phyloP scores from a whole-genome alignment of 2,888 invertebrate genomes.

The Aproaerema taeniolella region DNA sequence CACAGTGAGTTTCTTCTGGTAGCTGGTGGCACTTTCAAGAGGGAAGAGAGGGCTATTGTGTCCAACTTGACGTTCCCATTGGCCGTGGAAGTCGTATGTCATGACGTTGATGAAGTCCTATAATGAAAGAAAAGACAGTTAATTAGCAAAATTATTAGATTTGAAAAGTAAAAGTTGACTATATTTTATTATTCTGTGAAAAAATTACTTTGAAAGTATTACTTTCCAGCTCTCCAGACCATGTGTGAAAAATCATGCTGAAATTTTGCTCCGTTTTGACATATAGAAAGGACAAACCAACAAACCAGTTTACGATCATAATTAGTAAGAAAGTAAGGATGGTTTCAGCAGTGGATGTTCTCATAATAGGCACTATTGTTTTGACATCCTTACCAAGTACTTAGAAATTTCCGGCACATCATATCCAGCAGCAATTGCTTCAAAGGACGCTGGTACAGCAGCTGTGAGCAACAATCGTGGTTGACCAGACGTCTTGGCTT shows the following conservation, averaged over 20 bases:
- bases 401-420: slow-evolving; percentile 96
- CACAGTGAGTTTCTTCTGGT: slow-evolving; percentile 95
- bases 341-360: no score
- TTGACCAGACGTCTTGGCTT: slow-evolving; percentile 91
- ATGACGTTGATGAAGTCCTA: slow-evolving; percentile 94
- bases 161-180: no score
- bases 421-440: slow-evolving; percentile 95
- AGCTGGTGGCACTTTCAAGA: slow-evolving; percentile 91
- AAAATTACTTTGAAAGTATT: no score
- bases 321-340: no score
- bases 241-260: no score
- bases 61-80: slow-evolving; percentile 95
- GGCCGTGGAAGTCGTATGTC: slow-evolving; percentile 97
- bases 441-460: slow-evolving; percentile 94
- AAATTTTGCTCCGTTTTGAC: no score
- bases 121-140: slow-evolving; percentile 12
- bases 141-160: background rate
- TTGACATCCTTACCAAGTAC: slow-evolving; percentile 82
- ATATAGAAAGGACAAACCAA: no score
- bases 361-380: no score
- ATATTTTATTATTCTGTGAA: no score
- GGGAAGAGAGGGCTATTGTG: slow-evolving; percentile 95
- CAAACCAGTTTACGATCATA: no score
- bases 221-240: no score
- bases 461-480: slow-evolving; percentile 89